These are phyloP conservation scores for Acomys russatus DNA, from an alignment of 2,797 vertebrate species.

Conservation along the genomic window DNA sequence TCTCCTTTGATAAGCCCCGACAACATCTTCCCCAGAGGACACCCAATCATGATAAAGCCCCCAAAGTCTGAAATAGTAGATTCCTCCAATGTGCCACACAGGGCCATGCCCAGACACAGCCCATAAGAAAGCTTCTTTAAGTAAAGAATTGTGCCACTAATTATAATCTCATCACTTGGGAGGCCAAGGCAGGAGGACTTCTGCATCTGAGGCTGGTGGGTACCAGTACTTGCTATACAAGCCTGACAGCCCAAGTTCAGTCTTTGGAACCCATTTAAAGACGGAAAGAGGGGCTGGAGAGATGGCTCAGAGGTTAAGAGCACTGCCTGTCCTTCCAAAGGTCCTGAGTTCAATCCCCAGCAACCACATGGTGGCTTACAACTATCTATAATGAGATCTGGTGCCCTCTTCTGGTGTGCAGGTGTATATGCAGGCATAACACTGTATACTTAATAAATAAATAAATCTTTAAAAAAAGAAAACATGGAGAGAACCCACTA, in stretches of 20 bases:
- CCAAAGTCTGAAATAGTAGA: slow-evolving; percentile 19
- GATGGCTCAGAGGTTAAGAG: no score
- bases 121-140: neutral
- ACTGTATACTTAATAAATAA: no score
- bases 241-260: neutral
- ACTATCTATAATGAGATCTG: no score
- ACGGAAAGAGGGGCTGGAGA: neutral
- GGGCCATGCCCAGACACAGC: neutral
- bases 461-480: no score
- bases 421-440: no score
- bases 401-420: no score
- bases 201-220: neutral
- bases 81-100: neutral
- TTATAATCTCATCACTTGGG: neutral
- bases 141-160: neutral
- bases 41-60: neutral
- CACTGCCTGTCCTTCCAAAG: no score
- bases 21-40: neutral
- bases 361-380: no score
- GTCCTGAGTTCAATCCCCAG: no score
- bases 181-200: neutral
- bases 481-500: neutral
- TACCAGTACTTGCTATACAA: neutral
- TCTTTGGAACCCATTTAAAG: neutral
- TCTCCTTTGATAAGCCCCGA: slow-evolving; percentile 2